Conservation (phyloP, 2,797 vertebrate genomes). For the Oreortyx pictus region DNA sequence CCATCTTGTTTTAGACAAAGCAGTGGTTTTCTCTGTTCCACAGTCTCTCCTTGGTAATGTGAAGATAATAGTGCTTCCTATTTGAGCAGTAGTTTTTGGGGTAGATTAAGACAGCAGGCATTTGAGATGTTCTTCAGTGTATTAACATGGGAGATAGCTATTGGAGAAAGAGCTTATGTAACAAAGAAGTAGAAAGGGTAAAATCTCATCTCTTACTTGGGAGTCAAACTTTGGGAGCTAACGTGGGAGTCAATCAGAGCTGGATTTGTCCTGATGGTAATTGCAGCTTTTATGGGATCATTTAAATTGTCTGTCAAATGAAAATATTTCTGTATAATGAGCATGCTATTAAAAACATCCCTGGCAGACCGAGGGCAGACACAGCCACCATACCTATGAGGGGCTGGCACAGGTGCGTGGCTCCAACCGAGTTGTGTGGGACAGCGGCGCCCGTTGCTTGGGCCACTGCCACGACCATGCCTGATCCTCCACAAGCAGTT, state of each 20-base stretch:
- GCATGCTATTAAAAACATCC: conserved; percentile 69
- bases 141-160: background rate
- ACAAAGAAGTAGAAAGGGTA: conserved; percentile 13
- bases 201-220: conserved; percentile 18
- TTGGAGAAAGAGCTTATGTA: background rate
- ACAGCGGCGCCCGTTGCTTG: background rate
- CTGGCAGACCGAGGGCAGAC: conserved; percentile 57
- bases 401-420: background rate
- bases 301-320: conserved; percentile 75
- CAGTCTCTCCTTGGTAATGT: background rate
- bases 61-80: background rate
- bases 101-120: background rate
- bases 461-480: background rate
- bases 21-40: background rate
- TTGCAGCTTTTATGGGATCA: conserved; percentile 70
- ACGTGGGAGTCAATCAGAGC: conserved; percentile 66
- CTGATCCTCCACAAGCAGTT: background rate
- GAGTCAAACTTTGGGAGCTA: conserved; percentile 62
- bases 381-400: conserved; percentile 49
- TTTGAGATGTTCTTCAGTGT: conserved; percentile 11
- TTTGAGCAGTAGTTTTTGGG: background rate
- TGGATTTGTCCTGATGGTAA: conserved; percentile 73
- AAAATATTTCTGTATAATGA: conserved; percentile 76
- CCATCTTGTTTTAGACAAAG: background rate
- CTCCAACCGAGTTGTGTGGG: background rate